Conservation (phyloP, 2,797 vertebrate species). For the Clarias platycephalus region DNA sequence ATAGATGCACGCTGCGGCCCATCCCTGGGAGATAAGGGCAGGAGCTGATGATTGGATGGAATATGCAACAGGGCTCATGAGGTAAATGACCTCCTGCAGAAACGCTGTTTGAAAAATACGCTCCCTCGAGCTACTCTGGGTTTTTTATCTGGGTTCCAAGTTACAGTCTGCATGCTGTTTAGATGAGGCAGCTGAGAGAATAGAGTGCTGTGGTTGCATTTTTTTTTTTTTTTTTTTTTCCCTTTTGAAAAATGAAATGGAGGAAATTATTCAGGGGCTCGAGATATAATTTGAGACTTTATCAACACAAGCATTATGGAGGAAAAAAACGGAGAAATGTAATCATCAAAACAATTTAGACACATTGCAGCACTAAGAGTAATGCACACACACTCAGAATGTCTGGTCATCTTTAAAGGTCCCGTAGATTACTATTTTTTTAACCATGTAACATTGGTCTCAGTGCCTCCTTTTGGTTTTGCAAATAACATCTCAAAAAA, state of each 20-base stretch:
- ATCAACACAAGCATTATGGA: background rate
- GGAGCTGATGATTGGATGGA: constrained; percentile 34
- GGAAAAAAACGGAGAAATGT: background rate
- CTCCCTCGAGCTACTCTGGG: background rate
- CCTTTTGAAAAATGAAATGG: background rate
- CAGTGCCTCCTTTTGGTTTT: no score
- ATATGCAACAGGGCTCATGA: constrained; percentile 31
- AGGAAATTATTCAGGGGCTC: background rate
- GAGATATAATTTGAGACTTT: constrained; percentile 7
- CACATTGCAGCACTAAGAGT: background rate
- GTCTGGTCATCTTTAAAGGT: background rate
- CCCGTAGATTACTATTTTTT: no score
- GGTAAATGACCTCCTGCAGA: constrained; percentile 39
- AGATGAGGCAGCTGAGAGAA: background rate
- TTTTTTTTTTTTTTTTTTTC: background rate
- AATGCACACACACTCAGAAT: background rate
- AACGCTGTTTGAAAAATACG: constrained; percentile 26
- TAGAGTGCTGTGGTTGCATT: background rate
- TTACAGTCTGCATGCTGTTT: background rate
- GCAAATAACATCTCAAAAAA: no score
- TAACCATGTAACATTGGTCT: no score
- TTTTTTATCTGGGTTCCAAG: constrained; percentile 7
- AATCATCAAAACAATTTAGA: background rate
- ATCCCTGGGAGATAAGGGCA: constrained; percentile 32
- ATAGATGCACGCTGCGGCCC: constrained; percentile 32